Evolutionary conservation across 2,113 vertebrate species (phyloP).

Genomic region (Gopherus flavomarginatus): DNA sequence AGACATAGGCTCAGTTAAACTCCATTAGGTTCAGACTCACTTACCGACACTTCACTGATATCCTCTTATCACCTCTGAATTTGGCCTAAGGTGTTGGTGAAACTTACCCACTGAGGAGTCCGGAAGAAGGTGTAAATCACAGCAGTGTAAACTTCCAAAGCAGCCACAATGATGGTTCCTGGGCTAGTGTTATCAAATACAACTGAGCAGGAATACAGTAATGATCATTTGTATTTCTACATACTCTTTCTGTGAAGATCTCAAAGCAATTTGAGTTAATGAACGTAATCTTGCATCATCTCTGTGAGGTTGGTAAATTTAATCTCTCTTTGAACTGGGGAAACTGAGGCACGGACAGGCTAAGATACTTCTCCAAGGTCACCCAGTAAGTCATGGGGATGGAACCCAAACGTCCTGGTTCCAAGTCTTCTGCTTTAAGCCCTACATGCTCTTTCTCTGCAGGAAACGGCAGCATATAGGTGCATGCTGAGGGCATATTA

Average conservation of each 20-base stretch:
- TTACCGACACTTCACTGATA: constrained; percentile 36
- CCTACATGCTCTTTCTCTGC: not conserved
- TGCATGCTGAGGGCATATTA: not conserved
- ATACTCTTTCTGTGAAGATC: not conserved
- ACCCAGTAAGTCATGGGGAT: not conserved
- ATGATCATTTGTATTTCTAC: not conserved
- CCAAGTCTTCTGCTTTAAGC: not conserved
- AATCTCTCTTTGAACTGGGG: not conserved
- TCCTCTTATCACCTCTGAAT: constrained; percentile 8
- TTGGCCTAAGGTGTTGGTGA: not conserved
- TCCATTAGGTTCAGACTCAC: constrained; percentile 21
- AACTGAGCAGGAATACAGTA: not conserved
- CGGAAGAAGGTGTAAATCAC: not conserved
- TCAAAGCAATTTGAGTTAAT: not conserved
- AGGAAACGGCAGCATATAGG: not conserved
- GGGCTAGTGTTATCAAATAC: not conserved
- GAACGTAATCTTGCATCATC: not conserved
- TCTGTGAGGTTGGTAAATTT: not conserved
- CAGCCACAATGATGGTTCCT: not conserved
- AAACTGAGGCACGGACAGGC: not conserved
- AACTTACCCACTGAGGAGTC: not conserved
- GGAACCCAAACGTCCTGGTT: not conserved
- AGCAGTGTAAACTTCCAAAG: not conserved
- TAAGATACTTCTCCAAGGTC: not conserved
- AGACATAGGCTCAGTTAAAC: not conserved